Percentiles rank a stretch among this genome's conserved stretches.
Conservation (phyloP, 2,888 invertebrate genomes). For the Sphecodes monilicornis region DNA sequence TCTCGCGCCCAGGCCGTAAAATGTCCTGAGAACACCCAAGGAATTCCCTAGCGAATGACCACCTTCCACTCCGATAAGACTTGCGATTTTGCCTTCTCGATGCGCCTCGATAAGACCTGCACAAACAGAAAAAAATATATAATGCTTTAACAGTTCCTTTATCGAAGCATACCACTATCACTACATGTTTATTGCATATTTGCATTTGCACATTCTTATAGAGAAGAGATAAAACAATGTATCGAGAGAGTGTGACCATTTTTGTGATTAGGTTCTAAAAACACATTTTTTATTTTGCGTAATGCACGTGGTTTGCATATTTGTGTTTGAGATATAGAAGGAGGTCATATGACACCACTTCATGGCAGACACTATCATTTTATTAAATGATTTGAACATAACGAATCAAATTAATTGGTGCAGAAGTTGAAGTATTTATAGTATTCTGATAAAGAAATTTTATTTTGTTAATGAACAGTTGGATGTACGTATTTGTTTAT, state of each 20-base stretch:
- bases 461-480: background rate
- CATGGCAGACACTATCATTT: background rate
- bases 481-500: background rate
- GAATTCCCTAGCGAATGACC: slow-evolving; percentile 97
- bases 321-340: background rate
- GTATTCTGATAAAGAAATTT: background rate
- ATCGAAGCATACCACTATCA: background rate
- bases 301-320: background rate
- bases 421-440: background rate
- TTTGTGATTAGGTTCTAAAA: background rate
- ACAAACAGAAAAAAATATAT: slow-evolving; percentile 76
- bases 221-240: background rate
- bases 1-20: slow-evolving; percentile 94
- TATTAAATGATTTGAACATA: background rate
- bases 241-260: background rate
- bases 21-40: slow-evolving; percentile 93
- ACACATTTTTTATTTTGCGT: background rate
- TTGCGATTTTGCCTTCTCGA: slow-evolving; percentile 91
- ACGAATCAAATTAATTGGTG: background rate
- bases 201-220: background rate
- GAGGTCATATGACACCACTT: no score
- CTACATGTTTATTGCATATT: background rate
- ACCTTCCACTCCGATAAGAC: slow-evolving; percentile 96
- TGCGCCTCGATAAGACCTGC: slow-evolving; percentile 90
- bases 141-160: background rate